Evolutionary conservation across 2,113 vertebrate genomes (phyloP), one percentile per base, ranked within the genome.

Genomic region (Eolophus roseicapilla): DNA sequence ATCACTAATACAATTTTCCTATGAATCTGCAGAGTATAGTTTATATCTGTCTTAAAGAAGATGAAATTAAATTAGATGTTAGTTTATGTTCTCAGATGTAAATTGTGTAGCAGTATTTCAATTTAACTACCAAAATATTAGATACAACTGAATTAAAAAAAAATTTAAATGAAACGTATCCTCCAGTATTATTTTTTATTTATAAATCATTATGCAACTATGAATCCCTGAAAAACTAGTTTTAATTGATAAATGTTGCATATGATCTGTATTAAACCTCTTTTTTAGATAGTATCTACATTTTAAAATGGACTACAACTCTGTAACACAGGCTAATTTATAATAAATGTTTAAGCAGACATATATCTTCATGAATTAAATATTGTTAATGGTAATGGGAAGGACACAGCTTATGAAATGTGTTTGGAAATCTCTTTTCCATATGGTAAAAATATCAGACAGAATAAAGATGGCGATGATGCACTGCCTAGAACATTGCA

Each of bases 201-300:
- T 95, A 96, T 96, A 91, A 95, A 91, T 85, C 15, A 47, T 93
- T 92, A 96, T 82, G 83, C 88, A 96, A 95, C 83, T 69, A 41
- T 88, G 74, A 91, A 82, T 82, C 77, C 60, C 53, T 84, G 62
- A 91, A 96, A 94, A 96, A 94, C 80, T 82, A 82, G 52, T 78
- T 92, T 82, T 92, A 95, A 95, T 91, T 87, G 62, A 94, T 95
- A 93, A 97, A 96, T 96, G 89, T 87, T 96, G 65, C 77, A 95
- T 91, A 91, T 89, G 52, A 65, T 60, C 43, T 64, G 11, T 78
- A 73, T 95, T 88, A 92, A 89, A 89, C 82, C 29, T 82, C 29
- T 68, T 91, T 81, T 92, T 82, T 74, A 68, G 57, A 84, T 28
- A 79, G 76, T 15, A 94, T 76, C 49, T 88, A 44, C 44, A 86